Evolutionary conservation across 2,113 vertebrate genomes (phyloP).

Genomic region (Tapirus terrestris): DNA sequence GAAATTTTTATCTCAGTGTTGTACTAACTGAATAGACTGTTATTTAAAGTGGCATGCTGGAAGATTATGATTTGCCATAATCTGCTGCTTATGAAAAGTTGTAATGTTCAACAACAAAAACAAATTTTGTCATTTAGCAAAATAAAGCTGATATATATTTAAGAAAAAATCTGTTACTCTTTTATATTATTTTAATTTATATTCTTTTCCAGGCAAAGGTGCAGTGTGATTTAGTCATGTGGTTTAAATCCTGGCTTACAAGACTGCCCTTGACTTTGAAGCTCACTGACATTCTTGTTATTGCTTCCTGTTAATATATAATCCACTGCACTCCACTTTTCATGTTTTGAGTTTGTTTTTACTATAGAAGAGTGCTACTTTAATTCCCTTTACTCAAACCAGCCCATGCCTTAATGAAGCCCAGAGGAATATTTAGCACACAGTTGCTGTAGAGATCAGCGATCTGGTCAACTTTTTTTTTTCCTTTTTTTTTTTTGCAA

Average conservation of each 20-base stretch:
- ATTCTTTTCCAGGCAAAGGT: background rate
- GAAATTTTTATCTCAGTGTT: background rate
- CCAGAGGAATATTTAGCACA: constrained; percentile 39
- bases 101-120: background rate
- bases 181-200: background rate
- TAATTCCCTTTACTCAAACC: background rate
- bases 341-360: background rate
- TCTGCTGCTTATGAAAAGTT: background rate
- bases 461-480: constrained; percentile 37
- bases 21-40: background rate
- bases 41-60: background rate
- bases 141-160: background rate
- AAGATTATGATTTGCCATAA: background rate
- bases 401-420: background rate
- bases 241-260: background rate
- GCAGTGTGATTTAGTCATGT: background rate
- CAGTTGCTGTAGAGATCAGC: background rate
- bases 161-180: background rate
- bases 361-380: constrained; percentile 1
- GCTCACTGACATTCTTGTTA: background rate
- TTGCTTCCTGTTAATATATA: background rate
- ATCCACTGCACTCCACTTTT: background rate
- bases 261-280: background rate
- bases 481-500: no score
- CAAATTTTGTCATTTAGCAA: background rate